Conservation (phyloP, 2,888 invertebrate species). For the Galerucella nymphaeae region DNA sequence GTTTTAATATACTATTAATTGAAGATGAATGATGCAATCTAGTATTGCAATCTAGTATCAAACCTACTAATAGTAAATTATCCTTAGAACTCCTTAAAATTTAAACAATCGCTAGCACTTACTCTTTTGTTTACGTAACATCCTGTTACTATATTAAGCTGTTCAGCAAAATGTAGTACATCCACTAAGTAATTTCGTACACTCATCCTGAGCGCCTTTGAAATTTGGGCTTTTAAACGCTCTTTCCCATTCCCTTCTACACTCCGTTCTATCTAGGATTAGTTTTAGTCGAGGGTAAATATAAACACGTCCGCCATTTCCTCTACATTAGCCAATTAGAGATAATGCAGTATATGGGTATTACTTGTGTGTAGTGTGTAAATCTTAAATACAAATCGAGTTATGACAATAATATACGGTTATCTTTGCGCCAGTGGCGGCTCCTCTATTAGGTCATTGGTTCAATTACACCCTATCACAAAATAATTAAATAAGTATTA, state of each 20-base stretch:
- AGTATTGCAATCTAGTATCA: no score
- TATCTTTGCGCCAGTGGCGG: no score
- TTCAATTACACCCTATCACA: no score
- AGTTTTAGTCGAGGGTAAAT: slow-evolving; percentile 36
- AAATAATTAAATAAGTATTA: no score
- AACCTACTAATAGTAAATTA: background rate
- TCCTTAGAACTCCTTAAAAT: background rate
- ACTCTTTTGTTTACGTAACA: slow-evolving; percentile 4
- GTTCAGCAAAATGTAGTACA: slow-evolving; percentile 10
- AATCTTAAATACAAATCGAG: slow-evolving; percentile 38
- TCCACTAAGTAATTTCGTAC: slow-evolving; percentile 12
- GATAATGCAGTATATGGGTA: slow-evolving; percentile 47
- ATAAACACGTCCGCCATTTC: slow-evolving; percentile 45
- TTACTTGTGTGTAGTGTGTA: slow-evolving; percentile 35
- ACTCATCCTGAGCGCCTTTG: slow-evolving; percentile 1
- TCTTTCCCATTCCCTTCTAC: background rate
- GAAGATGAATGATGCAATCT: no score
- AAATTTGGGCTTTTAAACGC: slow-evolving; percentile 26
- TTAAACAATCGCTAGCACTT: background rate
- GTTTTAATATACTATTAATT: no score
- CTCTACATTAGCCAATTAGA: slow-evolving; percentile 53
- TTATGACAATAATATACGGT: slow-evolving; percentile 17
- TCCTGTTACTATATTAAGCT: slow-evolving; percentile 13
- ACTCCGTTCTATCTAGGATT: slow-evolving; percentile 18
- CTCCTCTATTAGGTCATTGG: no score